Conservation (phyloP, 2,113 vertebrate species). For the Cheilinus undulatus region DNA sequence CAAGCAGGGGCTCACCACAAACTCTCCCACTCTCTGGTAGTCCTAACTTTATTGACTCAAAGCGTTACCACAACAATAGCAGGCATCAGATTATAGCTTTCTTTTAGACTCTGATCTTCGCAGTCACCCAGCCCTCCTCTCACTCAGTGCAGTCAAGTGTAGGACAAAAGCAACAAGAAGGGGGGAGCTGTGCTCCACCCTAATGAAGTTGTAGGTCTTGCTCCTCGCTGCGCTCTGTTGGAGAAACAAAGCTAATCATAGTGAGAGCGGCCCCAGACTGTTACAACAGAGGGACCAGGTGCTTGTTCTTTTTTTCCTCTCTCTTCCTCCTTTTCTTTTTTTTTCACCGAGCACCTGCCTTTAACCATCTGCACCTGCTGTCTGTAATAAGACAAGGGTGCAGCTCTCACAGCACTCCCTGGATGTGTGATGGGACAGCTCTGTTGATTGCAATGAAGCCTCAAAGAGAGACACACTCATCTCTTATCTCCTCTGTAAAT, state of each 20-base stretch:
- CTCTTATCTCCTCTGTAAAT: conserved; percentile 52
- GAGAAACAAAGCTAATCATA: conserved; percentile 80
- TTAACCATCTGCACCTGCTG: conserved; percentile 81
- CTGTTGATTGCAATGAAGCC: conserved; percentile 40
- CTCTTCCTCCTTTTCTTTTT: conserved; percentile 8
- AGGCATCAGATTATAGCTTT: conserved; percentile 50
- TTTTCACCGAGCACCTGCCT: conserved; percentile 70
- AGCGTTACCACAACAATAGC: background rate
- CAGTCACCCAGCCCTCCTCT: conserved; percentile 19
- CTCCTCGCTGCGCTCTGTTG: conserved; percentile 73
- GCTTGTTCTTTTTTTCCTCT: conserved; percentile 49
- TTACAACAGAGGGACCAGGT: conserved; percentile 77
- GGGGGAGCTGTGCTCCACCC: conserved; percentile 49
- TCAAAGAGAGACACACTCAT: conserved; percentile 45
- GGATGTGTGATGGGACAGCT: conserved; percentile 29
- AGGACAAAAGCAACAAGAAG: conserved; percentile 49
- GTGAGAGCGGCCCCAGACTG: conserved; percentile 68
- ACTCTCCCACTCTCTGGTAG: too few species aligned
- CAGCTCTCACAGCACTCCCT: conserved; percentile 44
- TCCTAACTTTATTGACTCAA: too few species aligned
- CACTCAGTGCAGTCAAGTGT: conserved; percentile 64
- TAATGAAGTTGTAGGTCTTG: conserved; percentile 81
- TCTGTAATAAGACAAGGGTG: conserved; percentile 70
- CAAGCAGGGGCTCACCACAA: too few species aligned
- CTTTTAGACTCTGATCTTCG: conserved; percentile 22